phyloP scores from a whole-genome alignment of 2,113 vertebrate species.

The Ochotona curzoniae region DNA sequence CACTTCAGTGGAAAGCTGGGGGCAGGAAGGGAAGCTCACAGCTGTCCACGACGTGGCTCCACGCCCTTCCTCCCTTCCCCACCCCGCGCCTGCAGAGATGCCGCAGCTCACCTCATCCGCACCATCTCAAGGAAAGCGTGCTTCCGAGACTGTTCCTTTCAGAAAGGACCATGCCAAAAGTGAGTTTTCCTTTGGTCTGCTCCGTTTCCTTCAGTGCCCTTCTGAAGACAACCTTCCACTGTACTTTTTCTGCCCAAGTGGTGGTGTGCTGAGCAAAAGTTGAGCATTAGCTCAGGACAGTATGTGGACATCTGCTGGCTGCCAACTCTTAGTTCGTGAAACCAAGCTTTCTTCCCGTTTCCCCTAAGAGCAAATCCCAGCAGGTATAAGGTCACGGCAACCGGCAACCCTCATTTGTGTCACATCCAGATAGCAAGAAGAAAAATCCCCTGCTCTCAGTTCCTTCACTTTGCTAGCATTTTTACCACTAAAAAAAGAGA shows the following conservation, averaged over 20 bases:
- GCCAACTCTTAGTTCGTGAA: not conserved
- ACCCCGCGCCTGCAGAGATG: not conserved
- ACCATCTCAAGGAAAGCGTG: not conserved
- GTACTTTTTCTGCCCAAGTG: not conserved
- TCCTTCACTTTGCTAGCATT: too few species aligned
- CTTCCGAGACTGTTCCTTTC: not conserved
- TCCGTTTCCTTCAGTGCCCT: slow-evolving; percentile 11
- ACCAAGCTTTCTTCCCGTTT: not conserved
- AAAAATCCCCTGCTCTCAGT: too few species aligned
- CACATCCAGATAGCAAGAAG: not conserved
- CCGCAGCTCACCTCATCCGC: not conserved
- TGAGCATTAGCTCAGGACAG: not conserved
- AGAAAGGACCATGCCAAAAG: not conserved
- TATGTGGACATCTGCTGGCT: not conserved
- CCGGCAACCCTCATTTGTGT: not conserved
- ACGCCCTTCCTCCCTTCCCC: not conserved
- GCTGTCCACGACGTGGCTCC: not conserved
- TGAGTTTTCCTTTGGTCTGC: slow-evolving; percentile 21
- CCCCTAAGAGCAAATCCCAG: slow-evolving; percentile 10
- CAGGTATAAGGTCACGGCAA: not conserved
- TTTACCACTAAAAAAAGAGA: not conserved
- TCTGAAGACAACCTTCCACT: not conserved
- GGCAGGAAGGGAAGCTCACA: not conserved
- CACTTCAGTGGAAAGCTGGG: not conserved
- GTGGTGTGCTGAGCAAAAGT: not conserved